These are phyloP conservation scores for Psittacula cyanocephala DNA, from an alignment of 2,113 vertebrate genomes.

Conservation along the genomic window DNA sequence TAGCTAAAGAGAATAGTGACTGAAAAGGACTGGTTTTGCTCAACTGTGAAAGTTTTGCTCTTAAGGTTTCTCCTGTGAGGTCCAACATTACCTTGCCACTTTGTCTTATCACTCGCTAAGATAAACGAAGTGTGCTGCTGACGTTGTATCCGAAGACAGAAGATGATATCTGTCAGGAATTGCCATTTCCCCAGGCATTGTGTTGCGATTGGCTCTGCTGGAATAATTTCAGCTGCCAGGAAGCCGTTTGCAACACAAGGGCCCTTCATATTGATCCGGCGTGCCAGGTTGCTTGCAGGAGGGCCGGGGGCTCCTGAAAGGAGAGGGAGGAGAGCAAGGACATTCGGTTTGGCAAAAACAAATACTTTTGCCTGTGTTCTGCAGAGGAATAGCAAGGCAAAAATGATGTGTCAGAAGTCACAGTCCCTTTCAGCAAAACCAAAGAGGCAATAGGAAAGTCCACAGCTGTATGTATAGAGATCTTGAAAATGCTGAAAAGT, in stretches of 20 bases:
- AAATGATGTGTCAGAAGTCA: background rate
- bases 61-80: slow-evolving; percentile 36
- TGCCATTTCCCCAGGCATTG: background rate
- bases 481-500: background rate
- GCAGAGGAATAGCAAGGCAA: background rate
- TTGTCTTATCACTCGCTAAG: background rate
- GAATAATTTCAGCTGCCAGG: background rate
- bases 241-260: accelerated
- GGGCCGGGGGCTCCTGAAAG: background rate
- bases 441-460: background rate
- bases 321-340: background rate
- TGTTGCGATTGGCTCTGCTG: background rate
- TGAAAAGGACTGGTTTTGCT: background rate
- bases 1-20: background rate
- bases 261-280: background rate
- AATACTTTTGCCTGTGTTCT: background rate
- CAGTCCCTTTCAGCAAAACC: background rate
- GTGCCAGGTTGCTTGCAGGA: accelerated
- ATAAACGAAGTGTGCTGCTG: background rate
- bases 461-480: background rate
- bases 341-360: background rate
- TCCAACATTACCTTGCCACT: background rate
- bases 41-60: background rate
- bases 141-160: background rate
- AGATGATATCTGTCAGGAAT: slow-evolving; percentile 16